These are phyloP conservation scores for Galemys pyrenaicus DNA, from an alignment of 2,113 vertebrate species.

Conservation along the genomic window DNA sequence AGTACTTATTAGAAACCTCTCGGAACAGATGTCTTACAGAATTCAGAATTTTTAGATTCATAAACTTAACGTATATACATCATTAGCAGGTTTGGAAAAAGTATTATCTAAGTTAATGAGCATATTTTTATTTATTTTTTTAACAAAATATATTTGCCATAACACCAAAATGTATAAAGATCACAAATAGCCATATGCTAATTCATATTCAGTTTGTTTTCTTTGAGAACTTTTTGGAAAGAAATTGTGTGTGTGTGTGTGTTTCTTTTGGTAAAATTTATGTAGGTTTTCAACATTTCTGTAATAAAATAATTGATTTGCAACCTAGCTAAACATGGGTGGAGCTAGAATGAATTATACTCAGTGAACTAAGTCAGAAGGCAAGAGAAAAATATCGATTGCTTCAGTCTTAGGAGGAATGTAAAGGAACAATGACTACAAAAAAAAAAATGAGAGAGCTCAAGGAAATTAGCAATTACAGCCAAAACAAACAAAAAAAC, in stretches of 20 bases:
- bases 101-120: no score
- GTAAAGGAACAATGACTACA: no score
- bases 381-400: no score
- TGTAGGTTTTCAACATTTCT: neutral
- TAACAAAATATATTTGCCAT: neutral
- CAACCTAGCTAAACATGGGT: neutral
- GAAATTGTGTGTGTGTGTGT: neutral
- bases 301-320: neutral
- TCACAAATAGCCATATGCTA: neutral
- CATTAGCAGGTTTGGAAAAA: neutral
- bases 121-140: no score
- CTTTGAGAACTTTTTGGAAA: neutral
- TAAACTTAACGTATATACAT: neutral
- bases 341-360: no score
- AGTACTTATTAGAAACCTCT: neutral
- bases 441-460: no score
- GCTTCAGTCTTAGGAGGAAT: no score
- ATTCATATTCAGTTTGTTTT: neutral
- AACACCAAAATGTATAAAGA: neutral
- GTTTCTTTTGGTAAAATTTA: neutral
- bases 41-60: neutral
- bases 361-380: no score
- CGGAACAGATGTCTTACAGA: neutral
- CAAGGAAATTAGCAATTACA: no score
- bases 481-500: no score